phyloP scores from a whole-genome alignment of 2,797 vertebrate species.

The Iguana delicatissima region DNA sequence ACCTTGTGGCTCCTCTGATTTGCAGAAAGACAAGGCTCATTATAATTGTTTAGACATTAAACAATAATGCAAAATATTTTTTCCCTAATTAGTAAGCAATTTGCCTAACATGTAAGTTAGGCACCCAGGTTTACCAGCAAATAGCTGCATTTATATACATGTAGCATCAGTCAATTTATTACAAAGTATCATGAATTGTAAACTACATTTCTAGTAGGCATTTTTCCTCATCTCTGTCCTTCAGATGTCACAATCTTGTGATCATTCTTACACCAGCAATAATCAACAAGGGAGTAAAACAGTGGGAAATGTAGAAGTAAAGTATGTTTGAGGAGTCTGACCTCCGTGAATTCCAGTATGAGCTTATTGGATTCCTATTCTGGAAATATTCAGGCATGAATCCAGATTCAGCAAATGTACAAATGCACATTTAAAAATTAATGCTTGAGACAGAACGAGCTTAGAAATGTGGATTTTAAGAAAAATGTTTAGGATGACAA shows the following conservation, averaged over 20 bases:
- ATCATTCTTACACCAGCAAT: slow-evolving; percentile 38
- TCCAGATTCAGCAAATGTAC: neutral
- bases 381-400: neutral
- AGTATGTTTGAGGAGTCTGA: too few species aligned
- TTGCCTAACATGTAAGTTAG: neutral
- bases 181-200: slow-evolving; percentile 34
- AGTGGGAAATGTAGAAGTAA: slow-evolving; percentile 10
- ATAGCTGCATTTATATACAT: slow-evolving; percentile 38
- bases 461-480: neutral
- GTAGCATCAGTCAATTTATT: slow-evolving; percentile 18
- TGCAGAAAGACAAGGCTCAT: neutral
- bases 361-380: too few species aligned
- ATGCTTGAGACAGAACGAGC: neutral
- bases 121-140: neutral
- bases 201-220: slow-evolving; percentile 20
- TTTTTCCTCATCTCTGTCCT: slow-evolving; percentile 3
- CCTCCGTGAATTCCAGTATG: neutral
- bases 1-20: neutral
- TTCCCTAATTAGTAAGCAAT: neutral
- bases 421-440: neutral
- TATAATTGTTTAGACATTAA: neutral
- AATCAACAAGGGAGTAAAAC: slow-evolving; percentile 63
- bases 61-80: neutral
- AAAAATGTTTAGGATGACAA: neutral
- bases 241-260: neutral